Evolutionary conservation across 1,140 invertebrate species (phyloP), one percentile per base, ranked within the genome.

Genomic region (Contarinia nasturtii): DNA sequence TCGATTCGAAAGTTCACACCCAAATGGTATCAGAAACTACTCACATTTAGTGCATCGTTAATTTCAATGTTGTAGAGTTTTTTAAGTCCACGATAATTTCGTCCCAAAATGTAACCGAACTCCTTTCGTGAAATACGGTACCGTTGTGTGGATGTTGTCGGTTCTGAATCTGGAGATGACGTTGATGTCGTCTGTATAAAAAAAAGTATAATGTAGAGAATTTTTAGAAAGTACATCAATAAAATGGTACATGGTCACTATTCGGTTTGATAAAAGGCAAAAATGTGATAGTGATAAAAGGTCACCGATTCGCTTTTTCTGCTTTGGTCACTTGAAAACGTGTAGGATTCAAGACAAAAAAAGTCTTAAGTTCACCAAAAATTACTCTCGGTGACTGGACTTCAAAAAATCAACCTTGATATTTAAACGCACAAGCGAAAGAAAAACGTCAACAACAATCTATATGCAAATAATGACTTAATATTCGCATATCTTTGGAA

Each of bases 71-170:
- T 51, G 14, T 54, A 52, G 43, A 64, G 37, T 27, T 57, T 59
- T 19, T 63, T 53, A 7, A 63, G 22, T 7, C 61, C 61, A 4
- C 61, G 54, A 43, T 55, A 64, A 45, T 64, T 64, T 8, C 61
- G 51, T 11, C 59, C 59, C 36, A 63, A 33, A 37, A 64, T 62
- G 12, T 55, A 53, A 7, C 61, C 61, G 37, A 64, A 47, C 42
- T 64, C 61, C 33, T 61, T 61, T n/a, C 61, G 52, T 2, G 61
- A 61, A n/a, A 64, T 61, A 14, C 51, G 47, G 43, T 57, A 62
- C 0, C 43, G 40, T 45, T 62, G 59, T 0, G 61, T 63, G 8
- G 57, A 59, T 0, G 59, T 59, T 3, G 49, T 50, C 11, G 47
- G 49, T 22, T 53, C 45, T 19, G 50, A 49, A 34, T 52, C 50